phyloP scores from a whole-genome alignment of 2,888 invertebrate species.

The Clivina fossor region DNA sequence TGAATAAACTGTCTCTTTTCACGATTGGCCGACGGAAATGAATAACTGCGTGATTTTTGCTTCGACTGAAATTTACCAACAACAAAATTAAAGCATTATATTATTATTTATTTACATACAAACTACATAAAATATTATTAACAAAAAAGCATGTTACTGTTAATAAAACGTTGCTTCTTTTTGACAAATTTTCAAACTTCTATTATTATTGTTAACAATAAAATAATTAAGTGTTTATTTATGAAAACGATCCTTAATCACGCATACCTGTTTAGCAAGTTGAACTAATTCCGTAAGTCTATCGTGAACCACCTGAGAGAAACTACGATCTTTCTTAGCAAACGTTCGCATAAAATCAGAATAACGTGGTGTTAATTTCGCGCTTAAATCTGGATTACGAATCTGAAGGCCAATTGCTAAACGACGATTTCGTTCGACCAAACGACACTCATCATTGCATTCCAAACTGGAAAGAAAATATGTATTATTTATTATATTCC shows the following conservation, averaged over 20 bases:
- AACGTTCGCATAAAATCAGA: conserved; percentile 82
- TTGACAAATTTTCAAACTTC: too few relatives aligned
- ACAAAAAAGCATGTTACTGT: too few relatives aligned
- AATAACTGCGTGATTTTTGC: conserved; percentile 78
- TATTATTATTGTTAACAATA: too few relatives aligned
- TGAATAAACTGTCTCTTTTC: conserved; percentile 91
- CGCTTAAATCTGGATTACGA: conserved; percentile 81
- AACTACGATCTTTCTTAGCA: conserved; percentile 77
- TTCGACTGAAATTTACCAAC: conserved; percentile 73
- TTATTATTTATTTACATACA: too few relatives aligned
- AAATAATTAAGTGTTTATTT: too few relatives aligned
- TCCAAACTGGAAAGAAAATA: conserved; percentile 64
- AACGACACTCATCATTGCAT: conserved; percentile 90
- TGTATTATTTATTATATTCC: conserved; percentile 16
- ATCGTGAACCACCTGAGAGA: conserved; percentile 82
- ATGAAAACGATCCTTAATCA: too few relatives aligned
- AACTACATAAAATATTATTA: too few relatives aligned
- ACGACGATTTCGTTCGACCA: conserved; percentile 83
- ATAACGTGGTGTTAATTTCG: conserved; percentile 81
- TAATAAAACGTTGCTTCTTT: too few relatives aligned
- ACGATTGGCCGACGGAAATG: conserved; percentile 91
- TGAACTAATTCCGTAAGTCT: conserved; percentile 83
- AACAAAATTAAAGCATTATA: conserved; percentile 33
- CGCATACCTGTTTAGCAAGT: conserved; percentile 79
- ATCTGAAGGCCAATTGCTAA: conserved; percentile 91